These are phyloP conservation scores for Bradypodion pumilum DNA, from an alignment of 2,797 vertebrate genomes.

Conservation along the genomic window DNA sequence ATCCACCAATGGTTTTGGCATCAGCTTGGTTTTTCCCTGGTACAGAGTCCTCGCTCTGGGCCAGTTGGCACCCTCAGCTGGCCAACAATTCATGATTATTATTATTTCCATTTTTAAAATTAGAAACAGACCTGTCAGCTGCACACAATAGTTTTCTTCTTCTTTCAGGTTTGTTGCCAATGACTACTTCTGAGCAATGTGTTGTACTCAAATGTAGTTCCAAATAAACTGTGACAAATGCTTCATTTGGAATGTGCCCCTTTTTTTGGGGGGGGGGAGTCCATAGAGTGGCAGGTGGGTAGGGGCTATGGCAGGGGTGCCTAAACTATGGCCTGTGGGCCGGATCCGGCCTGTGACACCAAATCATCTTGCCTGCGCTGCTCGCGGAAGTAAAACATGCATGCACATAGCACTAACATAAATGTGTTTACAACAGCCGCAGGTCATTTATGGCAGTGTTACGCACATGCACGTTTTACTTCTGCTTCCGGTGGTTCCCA, in stretches of 20 bases:
- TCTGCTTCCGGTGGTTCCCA: too few relatives aligned
- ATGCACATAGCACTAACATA: too few relatives aligned
- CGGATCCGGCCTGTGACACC: too few relatives aligned
- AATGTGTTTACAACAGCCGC: too few relatives aligned
- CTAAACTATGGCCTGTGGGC: too few relatives aligned
- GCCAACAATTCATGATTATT: background rate
- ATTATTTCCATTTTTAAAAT: background rate
- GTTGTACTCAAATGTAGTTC: background rate
- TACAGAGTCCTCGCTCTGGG: background rate
- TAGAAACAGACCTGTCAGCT: background rate
- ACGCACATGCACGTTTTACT: too few relatives aligned
- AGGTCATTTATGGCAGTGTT: too few relatives aligned
- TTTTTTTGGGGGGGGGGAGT: background rate
- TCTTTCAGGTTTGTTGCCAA: background rate
- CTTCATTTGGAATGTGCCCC: background rate
- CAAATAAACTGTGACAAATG: constrained; percentile 19
- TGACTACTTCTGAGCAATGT: background rate
- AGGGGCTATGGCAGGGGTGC: too few relatives aligned
- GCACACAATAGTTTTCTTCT: background rate
- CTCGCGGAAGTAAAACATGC: too few relatives aligned
- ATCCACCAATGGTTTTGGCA: background rate
- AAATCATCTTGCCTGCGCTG: too few relatives aligned
- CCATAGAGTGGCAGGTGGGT: too few relatives aligned
- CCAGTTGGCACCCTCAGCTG: background rate
- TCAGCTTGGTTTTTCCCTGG: too few relatives aligned